Evolutionary conservation across 2,113 vertebrate species (phyloP), one percentile per base, ranked within the genome.

Genomic region (Furnarius figulus): DNA sequence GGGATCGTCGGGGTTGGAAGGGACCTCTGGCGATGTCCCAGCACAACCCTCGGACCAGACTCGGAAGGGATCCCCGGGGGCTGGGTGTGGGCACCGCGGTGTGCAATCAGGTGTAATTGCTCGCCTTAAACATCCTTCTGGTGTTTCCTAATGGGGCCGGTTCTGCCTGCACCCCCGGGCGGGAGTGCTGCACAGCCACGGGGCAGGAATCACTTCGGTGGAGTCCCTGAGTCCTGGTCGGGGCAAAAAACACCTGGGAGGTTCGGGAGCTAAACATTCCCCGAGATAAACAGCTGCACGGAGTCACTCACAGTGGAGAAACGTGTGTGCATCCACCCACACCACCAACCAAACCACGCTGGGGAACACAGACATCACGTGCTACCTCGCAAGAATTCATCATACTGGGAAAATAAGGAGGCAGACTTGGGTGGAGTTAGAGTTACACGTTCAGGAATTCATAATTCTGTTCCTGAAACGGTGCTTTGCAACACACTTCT

Each of bases 241-340:
- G 28, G 31, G 42, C 80, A 62, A 5, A n/a, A 14, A 56, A 17
- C 4, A 1, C 50, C 35, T 11, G 25, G 49, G 44, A 30, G 76
- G 30, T 46, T 12, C 8, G 15, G 11, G 28, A 31, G 25, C 68
- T 37, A 39, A n/a, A 33, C 8, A 3, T 12, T 7, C n/a, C 4
- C 37, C 0, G 0, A n/a, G n/a, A n/a, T n/a, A n/a, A 16, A 14
- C 7, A n/a, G 23, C 67, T 44, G 31, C 53, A 39, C 31, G 30
- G 28, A 11, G 40, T n/a, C 46, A 7, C 6, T 11, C 30, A 27
- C 10, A 33, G 24, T 5, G 30, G 0, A 12, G 28, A 58, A 61
- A 33, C 0, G 0, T 3, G 5, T 2, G 5, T n/a, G 44, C 18
- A 15, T 11, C 14, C 11, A 12, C 9, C 8, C 1, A 3, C 21